Evolutionary conservation across 2,113 vertebrate genomes (phyloP).

Genomic region (Centropus bengalensis): DNA sequence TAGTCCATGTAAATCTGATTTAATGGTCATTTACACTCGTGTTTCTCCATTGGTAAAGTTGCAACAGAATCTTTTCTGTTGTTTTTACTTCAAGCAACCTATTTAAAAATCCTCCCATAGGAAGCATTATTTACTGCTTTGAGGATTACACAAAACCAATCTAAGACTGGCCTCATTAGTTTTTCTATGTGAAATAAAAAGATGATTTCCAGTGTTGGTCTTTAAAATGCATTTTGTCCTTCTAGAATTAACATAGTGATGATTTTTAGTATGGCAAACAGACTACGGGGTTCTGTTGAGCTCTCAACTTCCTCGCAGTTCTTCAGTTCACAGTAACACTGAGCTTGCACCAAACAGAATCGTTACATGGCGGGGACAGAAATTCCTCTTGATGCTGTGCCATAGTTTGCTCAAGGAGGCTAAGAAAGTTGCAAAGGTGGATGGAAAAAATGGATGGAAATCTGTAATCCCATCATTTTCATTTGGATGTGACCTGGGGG

Average conservation of each 20-base stretch:
- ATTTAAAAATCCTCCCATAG: neutral
- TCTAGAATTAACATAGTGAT: slow-evolving; percentile 12
- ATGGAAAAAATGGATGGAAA: no score
- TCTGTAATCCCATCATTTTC: neutral
- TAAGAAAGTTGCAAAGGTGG: neutral
- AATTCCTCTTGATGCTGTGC: neutral
- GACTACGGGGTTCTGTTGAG: neutral
- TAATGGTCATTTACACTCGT: neutral
- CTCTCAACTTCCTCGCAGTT: neutral
- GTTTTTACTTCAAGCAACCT: neutral
- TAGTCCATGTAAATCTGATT: neutral
- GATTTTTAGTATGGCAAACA: neutral
- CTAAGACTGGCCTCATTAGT: slow-evolving; percentile 29
- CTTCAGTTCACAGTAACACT: neutral
- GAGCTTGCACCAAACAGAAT: neutral
- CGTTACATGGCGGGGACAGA: neutral
- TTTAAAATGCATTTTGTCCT: slow-evolving; percentile 34
- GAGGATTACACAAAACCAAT: slow-evolving; percentile 20
- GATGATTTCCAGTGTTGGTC: neutral
- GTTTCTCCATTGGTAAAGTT: neutral
- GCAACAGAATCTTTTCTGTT: neutral
- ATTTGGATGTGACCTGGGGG: neutral
- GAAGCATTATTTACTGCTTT: slow-evolving; percentile 21
- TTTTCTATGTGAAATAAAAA: slow-evolving; percentile 12
- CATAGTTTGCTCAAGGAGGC: neutral